Evolutionary conservation across 1,140 invertebrate species (phyloP), one percentile per base, ranked within the genome.

Genomic region (Conus betulinus): DNA sequence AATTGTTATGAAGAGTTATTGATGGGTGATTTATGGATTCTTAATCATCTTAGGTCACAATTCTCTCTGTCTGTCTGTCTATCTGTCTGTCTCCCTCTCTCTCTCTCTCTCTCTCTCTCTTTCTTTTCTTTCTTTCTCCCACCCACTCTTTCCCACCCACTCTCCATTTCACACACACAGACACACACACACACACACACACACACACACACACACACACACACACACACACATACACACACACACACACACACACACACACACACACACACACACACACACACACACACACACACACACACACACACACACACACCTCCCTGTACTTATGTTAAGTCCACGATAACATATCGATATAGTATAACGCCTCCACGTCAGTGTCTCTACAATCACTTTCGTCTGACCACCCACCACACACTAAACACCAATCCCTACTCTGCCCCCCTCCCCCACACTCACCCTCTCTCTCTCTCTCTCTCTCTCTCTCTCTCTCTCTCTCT

Each of bases 151-250:
- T 3, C 5, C 15, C 76, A 39, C 39, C 8, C 79, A 4, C 39
- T 23, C 39, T 5, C 39, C 1, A n/a, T 0, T 13, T 39, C 79
- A 51, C 67, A 71, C 67, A 71, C 67, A 71, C 67, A 71, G 8
- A 71, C 67, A 71, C 67, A 71, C 67, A 71, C 67, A 25, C 78
- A 51, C 78, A 81, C 39, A 81, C 78, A 81, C 78, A 81, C 52
- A 51, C 78, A 81, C 52, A 53, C 39, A 53, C 52, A 81, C 52
- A 60, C 78, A 52, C 52, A 51, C 27, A 53, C 39, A 53, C 52
- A 53, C 52, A 52, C 78, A 20, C 27, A 52, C 78, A 81, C 27
- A 52, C 78, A 81, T 5, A 81, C 5, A 53, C 27, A 52, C 39
- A 52, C 78, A 20, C 52, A 39, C 39, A 15, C 39, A 52, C 78